Evolutionary conservation across 1,140 invertebrate genomes (phyloP).

Genomic region (Pseudomyrmex pallidus): DNA sequence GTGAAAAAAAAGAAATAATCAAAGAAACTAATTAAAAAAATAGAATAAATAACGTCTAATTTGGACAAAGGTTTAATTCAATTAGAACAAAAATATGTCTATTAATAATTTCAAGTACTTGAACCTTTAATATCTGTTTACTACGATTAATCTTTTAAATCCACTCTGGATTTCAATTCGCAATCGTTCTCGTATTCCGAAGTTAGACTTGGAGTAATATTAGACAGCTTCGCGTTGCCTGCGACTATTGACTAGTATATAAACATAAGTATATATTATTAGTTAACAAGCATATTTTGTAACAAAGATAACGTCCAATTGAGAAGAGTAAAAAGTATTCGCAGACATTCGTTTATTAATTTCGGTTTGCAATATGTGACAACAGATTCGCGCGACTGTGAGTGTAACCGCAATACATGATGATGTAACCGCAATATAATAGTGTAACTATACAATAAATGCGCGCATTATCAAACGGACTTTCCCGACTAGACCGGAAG

Average conservation of each 20-base stretch:
- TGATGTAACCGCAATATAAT: no score
- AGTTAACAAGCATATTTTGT: no score
- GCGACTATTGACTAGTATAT: neutral
- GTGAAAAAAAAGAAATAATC: no score
- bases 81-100: neutral
- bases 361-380: no score
- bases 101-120: neutral
- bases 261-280: neutral
- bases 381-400: no score
- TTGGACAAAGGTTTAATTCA: neutral
- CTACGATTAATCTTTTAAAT: neutral
- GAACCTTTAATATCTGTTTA: neutral
- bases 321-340: no score
- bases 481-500: slow-evolving; percentile 8
- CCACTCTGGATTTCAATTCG: neutral
- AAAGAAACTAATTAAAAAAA: no score
- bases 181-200: slow-evolving; percentile 7
- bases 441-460: neutral
- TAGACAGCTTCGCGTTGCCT: neutral
- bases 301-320: no score
- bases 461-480: neutral
- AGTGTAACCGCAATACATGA: no score
- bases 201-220: slow-evolving; percentile 70
- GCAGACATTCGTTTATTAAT: no score
- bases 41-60: no score